Evolutionary conservation across 1,140 invertebrate species (phyloP).

Genomic region (Ceratosolen fusciceps): DNA sequence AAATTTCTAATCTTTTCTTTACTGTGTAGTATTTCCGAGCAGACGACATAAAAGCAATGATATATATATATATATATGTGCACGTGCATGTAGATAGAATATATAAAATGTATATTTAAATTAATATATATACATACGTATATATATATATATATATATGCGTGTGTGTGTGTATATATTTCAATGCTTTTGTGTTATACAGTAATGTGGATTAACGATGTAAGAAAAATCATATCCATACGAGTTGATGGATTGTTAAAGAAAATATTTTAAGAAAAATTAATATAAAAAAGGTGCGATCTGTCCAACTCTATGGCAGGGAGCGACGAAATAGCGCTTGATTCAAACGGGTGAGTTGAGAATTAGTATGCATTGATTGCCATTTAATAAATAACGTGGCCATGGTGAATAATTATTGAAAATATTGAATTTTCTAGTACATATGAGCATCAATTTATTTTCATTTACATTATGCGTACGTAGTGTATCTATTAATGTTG

Average conservation of each 20-base stretch:
- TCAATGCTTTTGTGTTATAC: not conserved
- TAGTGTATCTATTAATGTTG: too few species aligned
- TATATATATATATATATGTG: too few species aligned
- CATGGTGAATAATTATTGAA: too few species aligned
- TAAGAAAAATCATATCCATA: not conserved
- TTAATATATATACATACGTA: too few species aligned
- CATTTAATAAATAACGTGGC: too few species aligned
- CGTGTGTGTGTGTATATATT: too few species aligned
- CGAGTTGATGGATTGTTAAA: not conserved
- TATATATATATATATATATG: too few species aligned
- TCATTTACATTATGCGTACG: too few species aligned
- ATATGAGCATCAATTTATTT: too few species aligned
- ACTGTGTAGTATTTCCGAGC: not conserved
- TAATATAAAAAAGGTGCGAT: not conserved
- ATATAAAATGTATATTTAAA: slow-evolving; percentile 11
- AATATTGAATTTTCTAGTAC: too few species aligned
- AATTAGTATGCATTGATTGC: not conserved
- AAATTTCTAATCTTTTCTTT: too few species aligned
- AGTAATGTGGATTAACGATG: not conserved
- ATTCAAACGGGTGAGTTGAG: slow-evolving; percentile 23
- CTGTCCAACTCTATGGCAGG: slow-evolving; percentile 19
- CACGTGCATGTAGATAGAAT: too few species aligned
- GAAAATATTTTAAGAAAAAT: not conserved
- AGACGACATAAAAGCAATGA: slow-evolving; percentile 10
- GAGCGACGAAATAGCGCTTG: slow-evolving; percentile 25